phyloP scores from a whole-genome alignment of 2,113 vertebrate genomes.

The Cebidichthys violaceus region DNA sequence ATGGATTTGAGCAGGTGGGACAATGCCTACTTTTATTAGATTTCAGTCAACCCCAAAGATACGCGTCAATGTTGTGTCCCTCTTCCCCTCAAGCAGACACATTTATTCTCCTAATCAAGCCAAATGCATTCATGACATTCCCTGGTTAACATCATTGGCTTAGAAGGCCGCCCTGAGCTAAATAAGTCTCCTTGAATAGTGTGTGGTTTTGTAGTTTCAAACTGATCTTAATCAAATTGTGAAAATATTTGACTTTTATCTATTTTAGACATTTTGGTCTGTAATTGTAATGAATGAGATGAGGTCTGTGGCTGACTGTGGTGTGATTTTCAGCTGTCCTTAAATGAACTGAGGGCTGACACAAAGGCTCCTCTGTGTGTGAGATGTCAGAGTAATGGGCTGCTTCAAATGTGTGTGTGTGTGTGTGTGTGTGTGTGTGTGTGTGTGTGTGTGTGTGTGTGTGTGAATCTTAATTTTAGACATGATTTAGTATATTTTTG shows the following conservation, averaged over 20 bases:
- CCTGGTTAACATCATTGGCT: background rate
- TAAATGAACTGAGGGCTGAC: constrained; percentile 67
- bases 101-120: background rate
- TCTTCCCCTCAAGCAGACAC: background rate
- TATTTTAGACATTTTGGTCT: constrained; percentile 48
- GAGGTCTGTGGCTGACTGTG: constrained; percentile 64
- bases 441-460: background rate
- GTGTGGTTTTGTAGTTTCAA: constrained; percentile 18
- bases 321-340: constrained; percentile 74
- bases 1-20: constrained; percentile 92
- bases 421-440: constrained; percentile 11
- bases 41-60: background rate
- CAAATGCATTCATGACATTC: constrained; percentile 28
- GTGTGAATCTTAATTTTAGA: background rate
- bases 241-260: constrained; percentile 51
- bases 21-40: background rate
- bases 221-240: constrained; percentile 52
- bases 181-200: constrained; percentile 23
- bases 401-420: constrained; percentile 26
- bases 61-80: background rate
- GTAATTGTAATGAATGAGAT: constrained; percentile 68
- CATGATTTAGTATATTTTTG: background rate
- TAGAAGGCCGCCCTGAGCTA: background rate
- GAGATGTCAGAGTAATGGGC: constrained; percentile 23
- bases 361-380: constrained; percentile 66